Percentiles rank a stretch among this genome's conserved stretches.
phyloP scores from a whole-genome alignment of 2,113 vertebrate species.

The Stigmatopora argus region DNA sequence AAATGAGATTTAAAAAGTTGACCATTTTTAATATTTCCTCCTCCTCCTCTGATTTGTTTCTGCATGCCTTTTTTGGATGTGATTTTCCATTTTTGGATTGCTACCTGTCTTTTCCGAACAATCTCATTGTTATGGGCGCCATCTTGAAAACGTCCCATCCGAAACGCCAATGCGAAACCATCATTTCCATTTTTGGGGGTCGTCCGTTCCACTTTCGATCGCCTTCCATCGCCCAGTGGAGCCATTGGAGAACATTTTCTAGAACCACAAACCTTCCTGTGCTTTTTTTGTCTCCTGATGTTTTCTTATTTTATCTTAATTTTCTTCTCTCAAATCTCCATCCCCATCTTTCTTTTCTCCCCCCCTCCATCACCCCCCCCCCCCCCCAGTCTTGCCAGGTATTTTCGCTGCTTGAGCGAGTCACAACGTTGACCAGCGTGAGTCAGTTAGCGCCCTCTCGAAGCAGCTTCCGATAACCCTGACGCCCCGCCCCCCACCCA shows the following conservation, averaged over 20 bases:
- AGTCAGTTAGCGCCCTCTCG: slow-evolving; percentile 69
- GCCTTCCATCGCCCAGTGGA: background rate
- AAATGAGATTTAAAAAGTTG: background rate
- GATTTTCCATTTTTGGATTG: slow-evolving; percentile 6
- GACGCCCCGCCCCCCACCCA: slow-evolving; percentile 21
- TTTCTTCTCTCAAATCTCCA: slow-evolving; percentile 13
- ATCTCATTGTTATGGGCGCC: background rate
- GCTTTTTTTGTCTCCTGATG: slow-evolving; percentile 38
- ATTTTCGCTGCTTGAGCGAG: slow-evolving; percentile 79
- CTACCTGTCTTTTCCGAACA: background rate
- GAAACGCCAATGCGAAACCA: no score
- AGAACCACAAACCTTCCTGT: slow-evolving; percentile 49
- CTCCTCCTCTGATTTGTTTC: slow-evolving; percentile 15
- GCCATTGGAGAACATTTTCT: slow-evolving; percentile 9
- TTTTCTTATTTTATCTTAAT: slow-evolving; percentile 13
- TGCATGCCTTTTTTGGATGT: slow-evolving; percentile 29
- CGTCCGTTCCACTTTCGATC: slow-evolving; percentile 1
- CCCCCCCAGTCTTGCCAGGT: slow-evolving; percentile 64
- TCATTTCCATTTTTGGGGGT: background rate
- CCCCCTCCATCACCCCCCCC: slow-evolving; percentile 58
- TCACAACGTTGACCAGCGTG: slow-evolving; percentile 78
- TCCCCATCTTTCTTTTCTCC: slow-evolving; percentile 42
- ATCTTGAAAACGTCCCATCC: background rate
- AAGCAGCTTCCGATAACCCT: slow-evolving; percentile 51
- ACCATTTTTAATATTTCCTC: slow-evolving; percentile 6